These are phyloP conservation scores for Mylabris phalerata DNA, from an alignment of 1,140 invertebrate species.

Conservation along the genomic window DNA sequence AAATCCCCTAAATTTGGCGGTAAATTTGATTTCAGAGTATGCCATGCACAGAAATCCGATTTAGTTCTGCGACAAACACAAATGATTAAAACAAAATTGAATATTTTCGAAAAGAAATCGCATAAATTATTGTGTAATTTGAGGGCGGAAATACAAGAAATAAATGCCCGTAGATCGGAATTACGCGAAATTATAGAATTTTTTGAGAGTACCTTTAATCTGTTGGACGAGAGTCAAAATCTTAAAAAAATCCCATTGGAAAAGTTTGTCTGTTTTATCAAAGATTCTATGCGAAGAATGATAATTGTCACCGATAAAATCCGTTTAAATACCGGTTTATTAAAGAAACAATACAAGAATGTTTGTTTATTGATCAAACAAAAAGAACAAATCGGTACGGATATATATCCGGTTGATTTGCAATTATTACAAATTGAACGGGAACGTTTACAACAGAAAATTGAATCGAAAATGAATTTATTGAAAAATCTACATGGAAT, in stretches of 20 bases:
- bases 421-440: no score
- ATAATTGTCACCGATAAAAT: no score
- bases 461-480: no score
- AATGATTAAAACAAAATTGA: constrained; percentile 24
- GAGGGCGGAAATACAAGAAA: constrained; percentile 40
- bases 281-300: neutral
- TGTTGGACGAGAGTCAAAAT: constrained; percentile 36
- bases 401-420: no score
- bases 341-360: no score
- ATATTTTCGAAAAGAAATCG: constrained; percentile 24
- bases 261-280: constrained; percentile 41
- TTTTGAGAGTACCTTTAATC: constrained; percentile 40
- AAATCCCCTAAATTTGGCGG: no score
- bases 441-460: no score
- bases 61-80: constrained; percentile 33
- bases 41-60: constrained; percentile 32
- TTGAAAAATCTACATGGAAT: constrained; percentile 17
- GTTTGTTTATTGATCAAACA: no score
- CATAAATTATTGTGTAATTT: constrained; percentile 29
- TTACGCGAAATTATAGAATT: constrained; percentile 29
- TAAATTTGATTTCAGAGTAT: constrained; percentile 6
- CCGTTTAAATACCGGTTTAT: no score
- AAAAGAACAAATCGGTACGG: no score
- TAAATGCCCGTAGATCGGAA: constrained; percentile 29
- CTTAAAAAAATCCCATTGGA: constrained; percentile 41